These are phyloP conservation scores for Charadrius vociferus DNA, from an alignment of 2,113 vertebrate species.

Conservation along the genomic window DNA sequence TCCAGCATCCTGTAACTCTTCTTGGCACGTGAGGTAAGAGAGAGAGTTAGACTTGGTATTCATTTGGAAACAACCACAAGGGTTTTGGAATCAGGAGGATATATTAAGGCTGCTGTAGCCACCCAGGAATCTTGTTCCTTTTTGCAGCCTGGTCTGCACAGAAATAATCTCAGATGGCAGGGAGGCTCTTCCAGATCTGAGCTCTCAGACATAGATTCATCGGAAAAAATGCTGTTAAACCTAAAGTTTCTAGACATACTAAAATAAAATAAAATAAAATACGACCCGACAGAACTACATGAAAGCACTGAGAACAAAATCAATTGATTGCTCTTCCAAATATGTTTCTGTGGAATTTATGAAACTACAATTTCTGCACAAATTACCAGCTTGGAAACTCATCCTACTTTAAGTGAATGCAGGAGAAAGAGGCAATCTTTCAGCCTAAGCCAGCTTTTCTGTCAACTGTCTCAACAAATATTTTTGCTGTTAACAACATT, in stretches of 20 bases:
- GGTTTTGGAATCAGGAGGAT: slow-evolving; percentile 32
- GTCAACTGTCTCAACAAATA: background rate
- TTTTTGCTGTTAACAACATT: background rate
- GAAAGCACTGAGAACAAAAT: background rate
- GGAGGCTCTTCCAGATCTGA: background rate
- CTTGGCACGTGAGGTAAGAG: background rate
- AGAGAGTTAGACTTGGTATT: slow-evolving; percentile 5
- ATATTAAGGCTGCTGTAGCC: slow-evolving; percentile 20
- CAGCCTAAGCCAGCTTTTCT: background rate
- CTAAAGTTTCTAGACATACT: background rate
- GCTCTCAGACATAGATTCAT: background rate
- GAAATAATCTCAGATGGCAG: slow-evolving; percentile 19
- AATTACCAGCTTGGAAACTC: slow-evolving; percentile 7
- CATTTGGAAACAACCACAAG: slow-evolving; percentile 19
- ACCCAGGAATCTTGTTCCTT: slow-evolving; percentile 28
- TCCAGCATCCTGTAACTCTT: slow-evolving; percentile 10
- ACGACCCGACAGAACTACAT: background rate
- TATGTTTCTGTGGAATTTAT: background rate
- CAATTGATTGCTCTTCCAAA: slow-evolving; percentile 1
- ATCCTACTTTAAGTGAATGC: background rate
- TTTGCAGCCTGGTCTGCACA: background rate
- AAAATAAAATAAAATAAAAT: background rate
- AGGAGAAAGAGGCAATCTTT: background rate
- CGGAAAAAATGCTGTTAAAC: background rate
- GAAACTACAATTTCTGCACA: background rate